Conservation (phyloP, 2,113 vertebrate genomes). For the Paradisaea rubra region DNA sequence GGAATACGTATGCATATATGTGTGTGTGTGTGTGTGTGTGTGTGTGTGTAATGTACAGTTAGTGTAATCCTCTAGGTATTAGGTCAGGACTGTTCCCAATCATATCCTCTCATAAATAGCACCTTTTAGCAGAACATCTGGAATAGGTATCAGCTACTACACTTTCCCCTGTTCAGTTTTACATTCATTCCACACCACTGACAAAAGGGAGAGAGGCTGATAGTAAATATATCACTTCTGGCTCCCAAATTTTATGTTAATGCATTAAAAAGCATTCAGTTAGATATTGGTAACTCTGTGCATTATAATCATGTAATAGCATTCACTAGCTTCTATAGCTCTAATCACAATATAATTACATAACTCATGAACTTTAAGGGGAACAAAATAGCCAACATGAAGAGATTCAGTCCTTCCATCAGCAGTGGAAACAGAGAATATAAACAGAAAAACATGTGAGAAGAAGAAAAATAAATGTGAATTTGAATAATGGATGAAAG, state of each 20-base stretch:
- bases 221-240: neutral
- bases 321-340: neutral
- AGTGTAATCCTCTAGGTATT: conserved; percentile 15
- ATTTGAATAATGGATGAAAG: neutral
- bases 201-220: neutral
- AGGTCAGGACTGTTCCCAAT: conserved; percentile 22
- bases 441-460: neutral
- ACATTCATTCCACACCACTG: neutral
- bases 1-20: neutral
- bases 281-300: neutral
- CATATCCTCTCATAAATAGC: conserved; percentile 46
- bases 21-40: neutral
- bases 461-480: neutral
- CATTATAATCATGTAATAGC: neutral
- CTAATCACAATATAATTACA: neutral
- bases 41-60: neutral
- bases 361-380: neutral
- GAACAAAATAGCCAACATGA: neutral
- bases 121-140: conserved; percentile 65
- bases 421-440: neutral
- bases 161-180: neutral
- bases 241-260: neutral
- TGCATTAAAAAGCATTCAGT: neutral
- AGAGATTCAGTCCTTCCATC: neutral
- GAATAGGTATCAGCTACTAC: conserved; percentile 42